phyloP scores from a whole-genome alignment of 2,888 invertebrate species.

The Pyrocoelia pectoralis region DNA sequence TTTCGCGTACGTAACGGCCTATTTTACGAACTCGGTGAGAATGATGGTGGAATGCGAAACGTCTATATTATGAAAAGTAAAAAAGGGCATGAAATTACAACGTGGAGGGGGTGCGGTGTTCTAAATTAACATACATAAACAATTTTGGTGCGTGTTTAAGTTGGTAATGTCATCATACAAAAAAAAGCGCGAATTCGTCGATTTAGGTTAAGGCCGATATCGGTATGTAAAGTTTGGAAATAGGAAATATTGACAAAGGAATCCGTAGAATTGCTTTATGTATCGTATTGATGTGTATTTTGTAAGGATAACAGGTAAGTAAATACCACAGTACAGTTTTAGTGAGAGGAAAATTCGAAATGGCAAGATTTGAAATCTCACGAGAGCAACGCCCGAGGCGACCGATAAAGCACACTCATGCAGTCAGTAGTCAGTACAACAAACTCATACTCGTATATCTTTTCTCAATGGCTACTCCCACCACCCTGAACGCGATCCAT shows the following conservation, averaged over 20 bases:
- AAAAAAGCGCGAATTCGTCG: not conserved
- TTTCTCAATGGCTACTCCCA: constrained; percentile 59
- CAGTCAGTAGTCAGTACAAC: constrained; percentile 58
- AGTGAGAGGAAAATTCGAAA: constrained; percentile 28
- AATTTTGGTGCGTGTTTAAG: not conserved
- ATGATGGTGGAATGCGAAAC: too few relatives aligned
- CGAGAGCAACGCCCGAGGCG: constrained; percentile 46
- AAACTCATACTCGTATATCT: constrained; percentile 65
- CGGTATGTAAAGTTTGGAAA: not conserved
- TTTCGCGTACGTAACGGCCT: too few relatives aligned
- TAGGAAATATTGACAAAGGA: constrained; percentile 4
- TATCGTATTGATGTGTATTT: constrained; percentile 9
- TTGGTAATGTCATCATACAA: not conserved
- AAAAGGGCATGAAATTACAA: not conserved
- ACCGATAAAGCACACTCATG: constrained; percentile 54
- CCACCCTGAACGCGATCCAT: constrained; percentile 52
- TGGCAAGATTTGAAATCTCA: constrained; percentile 37
- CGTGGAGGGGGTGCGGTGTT: not conserved
- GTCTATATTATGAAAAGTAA: too few relatives aligned
- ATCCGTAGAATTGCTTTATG: constrained; percentile 6
- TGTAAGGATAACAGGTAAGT: constrained; percentile 12
- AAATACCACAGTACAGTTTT: constrained; percentile 15
- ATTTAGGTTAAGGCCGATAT: not conserved
- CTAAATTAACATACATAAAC: not conserved
- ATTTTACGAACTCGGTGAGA: too few relatives aligned